phyloP scores from a whole-genome alignment of 2,113 vertebrate species.

The Megaleporinus macrocephalus region DNA sequence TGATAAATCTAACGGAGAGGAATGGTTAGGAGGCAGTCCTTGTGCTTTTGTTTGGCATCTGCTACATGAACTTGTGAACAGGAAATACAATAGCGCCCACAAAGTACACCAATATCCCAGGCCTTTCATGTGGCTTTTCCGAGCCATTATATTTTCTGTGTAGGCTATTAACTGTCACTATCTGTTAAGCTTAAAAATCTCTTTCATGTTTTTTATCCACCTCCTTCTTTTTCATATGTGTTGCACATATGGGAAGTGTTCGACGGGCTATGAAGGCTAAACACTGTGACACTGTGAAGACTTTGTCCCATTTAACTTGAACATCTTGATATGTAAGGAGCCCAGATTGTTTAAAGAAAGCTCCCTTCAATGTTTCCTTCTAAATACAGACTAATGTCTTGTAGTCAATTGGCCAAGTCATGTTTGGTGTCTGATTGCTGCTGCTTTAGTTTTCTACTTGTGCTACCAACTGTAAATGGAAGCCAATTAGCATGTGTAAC shows the following conservation, averaged over 20 bases:
- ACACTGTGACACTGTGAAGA: conserved; percentile 23
- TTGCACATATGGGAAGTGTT: conserved; percentile 91
- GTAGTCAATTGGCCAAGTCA: no score
- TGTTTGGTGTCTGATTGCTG: no score
- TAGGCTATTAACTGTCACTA: conserved; percentile 68
- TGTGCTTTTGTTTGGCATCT: conserved; percentile 88
- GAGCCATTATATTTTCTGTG: conserved; percentile 86
- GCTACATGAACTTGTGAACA: conserved; percentile 88
- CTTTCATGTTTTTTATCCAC: conserved; percentile 90
- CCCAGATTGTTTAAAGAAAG: no score
- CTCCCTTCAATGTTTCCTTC: no score
- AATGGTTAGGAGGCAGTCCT: conserved; percentile 51
- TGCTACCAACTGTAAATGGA: no score
- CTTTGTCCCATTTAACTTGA: not conserved
- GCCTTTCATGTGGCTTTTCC: conserved; percentile 93
- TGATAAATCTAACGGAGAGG: conserved; percentile 71
- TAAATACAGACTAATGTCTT: no score
- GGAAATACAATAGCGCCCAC: conserved; percentile 83
- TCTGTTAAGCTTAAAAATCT: conserved; percentile 70
- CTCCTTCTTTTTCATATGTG: conserved; percentile 86
- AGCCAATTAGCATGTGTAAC: no score
- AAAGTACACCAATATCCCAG: conserved; percentile 84
- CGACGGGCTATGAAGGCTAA: conserved; percentile 63
- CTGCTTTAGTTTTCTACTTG: no score
- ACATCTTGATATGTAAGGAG: not conserved